A percentile compares a stretch with the other conserved stretches of the same genome.
Evolutionary conservation across 2,113 vertebrate genomes (phyloP).

Genomic region (Taurulus bubalis): DNA sequence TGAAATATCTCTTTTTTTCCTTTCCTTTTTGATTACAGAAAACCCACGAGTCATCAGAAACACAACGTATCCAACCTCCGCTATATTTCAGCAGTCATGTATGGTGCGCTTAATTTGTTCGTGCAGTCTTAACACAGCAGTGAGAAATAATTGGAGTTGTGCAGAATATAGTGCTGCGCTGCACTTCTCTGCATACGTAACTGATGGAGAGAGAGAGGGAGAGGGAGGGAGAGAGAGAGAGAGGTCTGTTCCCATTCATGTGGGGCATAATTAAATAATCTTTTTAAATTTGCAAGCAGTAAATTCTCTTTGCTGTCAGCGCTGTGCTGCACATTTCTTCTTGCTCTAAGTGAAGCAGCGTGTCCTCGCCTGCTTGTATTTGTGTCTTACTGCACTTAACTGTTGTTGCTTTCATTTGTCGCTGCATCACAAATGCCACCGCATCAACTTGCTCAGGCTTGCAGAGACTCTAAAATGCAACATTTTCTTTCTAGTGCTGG

Average conservation of each 20-base stretch:
- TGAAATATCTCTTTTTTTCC: background rate
- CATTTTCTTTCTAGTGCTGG: background rate
- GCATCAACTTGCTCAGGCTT: background rate
- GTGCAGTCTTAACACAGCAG: slow-evolving; percentile 40
- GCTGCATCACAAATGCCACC: slow-evolving; percentile 3
- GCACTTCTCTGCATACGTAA: slow-evolving; percentile 60
- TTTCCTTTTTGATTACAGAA: background rate
- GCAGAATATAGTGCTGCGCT: slow-evolving; percentile 54
- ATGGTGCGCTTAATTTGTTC: slow-evolving; percentile 18
- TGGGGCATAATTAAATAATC: slow-evolving; percentile 68
- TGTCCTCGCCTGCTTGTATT: slow-evolving; percentile 31
- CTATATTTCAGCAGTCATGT: slow-evolving; percentile 39
- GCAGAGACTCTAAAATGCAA: background rate
- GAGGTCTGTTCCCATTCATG: slow-evolving; percentile 60
- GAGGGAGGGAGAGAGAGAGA: background rate
- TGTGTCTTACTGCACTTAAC: slow-evolving; percentile 29
- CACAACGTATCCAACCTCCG: slow-evolving; percentile 33
- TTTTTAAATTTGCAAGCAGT: slow-evolving; percentile 69
- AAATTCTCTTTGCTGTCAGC: slow-evolving; percentile 68
- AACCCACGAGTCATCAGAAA: slow-evolving; percentile 45
- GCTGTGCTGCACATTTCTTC: slow-evolving; percentile 39
- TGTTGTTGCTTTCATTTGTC: slow-evolving; percentile 28
- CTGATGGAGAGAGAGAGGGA: slow-evolving; percentile 32
- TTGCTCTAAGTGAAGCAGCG: slow-evolving; percentile 27
- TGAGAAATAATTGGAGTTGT: slow-evolving; percentile 64